Evolutionary conservation across 2,888 invertebrate genomes (phyloP).

Genomic region (Harpagoxenus sublaevis): DNA sequence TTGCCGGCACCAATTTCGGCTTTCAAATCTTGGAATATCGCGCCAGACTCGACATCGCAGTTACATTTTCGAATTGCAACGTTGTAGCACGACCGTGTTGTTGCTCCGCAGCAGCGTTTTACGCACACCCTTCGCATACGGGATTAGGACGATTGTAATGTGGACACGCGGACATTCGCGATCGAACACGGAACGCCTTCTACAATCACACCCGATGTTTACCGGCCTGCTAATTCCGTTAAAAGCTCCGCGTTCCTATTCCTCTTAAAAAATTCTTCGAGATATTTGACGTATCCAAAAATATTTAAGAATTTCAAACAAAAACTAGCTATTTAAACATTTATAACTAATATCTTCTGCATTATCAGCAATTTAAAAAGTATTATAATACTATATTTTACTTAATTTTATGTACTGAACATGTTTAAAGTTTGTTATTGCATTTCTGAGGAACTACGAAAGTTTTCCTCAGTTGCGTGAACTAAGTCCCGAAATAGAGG

Average conservation of each 20-base stretch:
- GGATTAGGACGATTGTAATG: conserved; percentile 13
- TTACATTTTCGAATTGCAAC: conserved; percentile 19
- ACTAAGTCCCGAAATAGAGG: conserved; percentile 5
- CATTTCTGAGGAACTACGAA: neutral
- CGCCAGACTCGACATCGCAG: neutral
- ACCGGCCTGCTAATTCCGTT: neutral
- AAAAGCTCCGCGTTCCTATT: neutral
- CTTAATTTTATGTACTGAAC: neutral
- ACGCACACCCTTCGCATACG: conserved; percentile 35
- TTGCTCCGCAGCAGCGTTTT: neutral
- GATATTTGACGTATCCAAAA: neutral
- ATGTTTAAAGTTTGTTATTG: neutral
- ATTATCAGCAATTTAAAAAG: neutral
- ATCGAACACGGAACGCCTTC: conserved; percentile 5
- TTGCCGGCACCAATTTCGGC: neutral
- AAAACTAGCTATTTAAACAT: neutral
- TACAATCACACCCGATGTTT: neutral
- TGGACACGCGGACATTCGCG: neutral
- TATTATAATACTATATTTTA: neutral
- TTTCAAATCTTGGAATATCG: conserved; percentile 28
- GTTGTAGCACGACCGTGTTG: neutral
- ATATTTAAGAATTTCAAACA: neutral
- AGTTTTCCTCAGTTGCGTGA: neutral
- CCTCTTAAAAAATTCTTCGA: neutral
- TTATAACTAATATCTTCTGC: neutral